Percentiles rank a stretch among this genome's conserved stretches.
These are phyloP conservation scores for Rhea pennata DNA, from an alignment of 2,113 vertebrate genomes.

Conservation along the genomic window DNA sequence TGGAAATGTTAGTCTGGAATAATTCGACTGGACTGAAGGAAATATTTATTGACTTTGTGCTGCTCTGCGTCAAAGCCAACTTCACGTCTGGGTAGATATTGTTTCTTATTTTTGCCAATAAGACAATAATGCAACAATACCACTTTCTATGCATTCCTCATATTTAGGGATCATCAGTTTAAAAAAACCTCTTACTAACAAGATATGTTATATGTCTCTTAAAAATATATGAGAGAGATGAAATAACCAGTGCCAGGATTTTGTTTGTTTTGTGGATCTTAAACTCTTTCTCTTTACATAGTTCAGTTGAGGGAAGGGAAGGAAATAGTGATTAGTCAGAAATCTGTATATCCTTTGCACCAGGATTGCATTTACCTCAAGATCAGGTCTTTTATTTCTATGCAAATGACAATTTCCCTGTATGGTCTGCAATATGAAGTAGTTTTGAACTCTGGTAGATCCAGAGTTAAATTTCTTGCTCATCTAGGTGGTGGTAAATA, in stretches of 20 bases:
- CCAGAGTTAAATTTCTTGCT: background rate
- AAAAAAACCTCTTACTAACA: background rate
- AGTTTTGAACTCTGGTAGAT: background rate
- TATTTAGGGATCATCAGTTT: background rate
- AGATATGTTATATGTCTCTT: background rate
- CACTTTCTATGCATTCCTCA: background rate
- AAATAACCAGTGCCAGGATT: background rate
- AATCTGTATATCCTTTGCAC: background rate
- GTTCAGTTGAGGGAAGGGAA: background rate
- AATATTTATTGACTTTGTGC: background rate
- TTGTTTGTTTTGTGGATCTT: background rate
- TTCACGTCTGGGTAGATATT: background rate
- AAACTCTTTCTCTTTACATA: background rate
- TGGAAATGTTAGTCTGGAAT: constrained; percentile 28
- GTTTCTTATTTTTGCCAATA: background rate
- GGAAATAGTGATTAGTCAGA: background rate
- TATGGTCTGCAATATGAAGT: background rate
- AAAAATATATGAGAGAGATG: background rate
- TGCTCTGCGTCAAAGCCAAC: constrained; percentile 3
- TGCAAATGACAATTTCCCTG: background rate
- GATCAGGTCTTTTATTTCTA: background rate
- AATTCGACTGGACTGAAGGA: background rate
- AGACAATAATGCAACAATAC: background rate
- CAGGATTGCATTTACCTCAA: background rate
- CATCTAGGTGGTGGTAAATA: background rate